Evolutionary conservation across 1,140 invertebrate species (phyloP), one percentile per base, ranked within the genome.

Genomic region (Caenorhabditis inopinata): DNA sequence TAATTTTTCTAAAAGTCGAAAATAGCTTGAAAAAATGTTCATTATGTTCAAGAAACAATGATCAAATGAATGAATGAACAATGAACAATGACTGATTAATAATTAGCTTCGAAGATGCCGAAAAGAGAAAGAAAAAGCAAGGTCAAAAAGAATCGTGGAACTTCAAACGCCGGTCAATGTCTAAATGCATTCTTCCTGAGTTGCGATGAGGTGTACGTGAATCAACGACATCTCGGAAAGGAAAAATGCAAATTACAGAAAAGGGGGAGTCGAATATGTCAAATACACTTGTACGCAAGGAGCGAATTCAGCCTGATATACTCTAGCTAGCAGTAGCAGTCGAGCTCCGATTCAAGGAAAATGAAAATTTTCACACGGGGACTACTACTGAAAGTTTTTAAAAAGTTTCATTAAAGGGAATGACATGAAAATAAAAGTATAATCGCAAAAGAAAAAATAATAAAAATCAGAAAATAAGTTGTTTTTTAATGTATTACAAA

Each of bases 281-380:
- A 68, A 68, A 38, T n/a, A 68, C 58, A 68, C 58, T 68, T 68
- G 58, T 68, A 68, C 58, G 58, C 38, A 68, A 42, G 35, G 58
- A 68, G 29, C 38, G 58, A n/a, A 68, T 38, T 6, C 16, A 42
- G 23, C 58, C 58, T 68, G 58, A 68, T 68, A 68, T 68, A 68
- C 58, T 68, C 38, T 38, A n/a, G n/a, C 38, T 16, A 23, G 53
- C 35, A 32, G 53, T 68, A 32, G 11, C 38, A 68, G 58, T 68
- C 23, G 2, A 23, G n/a, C n/a, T n/a, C n/a, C n/a, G n/a, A n/a
- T n/a, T n/a, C n/a, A 11, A 16, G 14, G 14, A 58, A 2, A 21
- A 9, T 9, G 32, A 35, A 38, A 38, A 38, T 16, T 29, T 68
- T 2, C 9, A 27, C 1, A 25, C 7, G 29, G 14, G 27, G 27